Base-by-base conservation (phyloP, 2,797 vertebrate genomes). In the Potorous gilbertii region DNA sequence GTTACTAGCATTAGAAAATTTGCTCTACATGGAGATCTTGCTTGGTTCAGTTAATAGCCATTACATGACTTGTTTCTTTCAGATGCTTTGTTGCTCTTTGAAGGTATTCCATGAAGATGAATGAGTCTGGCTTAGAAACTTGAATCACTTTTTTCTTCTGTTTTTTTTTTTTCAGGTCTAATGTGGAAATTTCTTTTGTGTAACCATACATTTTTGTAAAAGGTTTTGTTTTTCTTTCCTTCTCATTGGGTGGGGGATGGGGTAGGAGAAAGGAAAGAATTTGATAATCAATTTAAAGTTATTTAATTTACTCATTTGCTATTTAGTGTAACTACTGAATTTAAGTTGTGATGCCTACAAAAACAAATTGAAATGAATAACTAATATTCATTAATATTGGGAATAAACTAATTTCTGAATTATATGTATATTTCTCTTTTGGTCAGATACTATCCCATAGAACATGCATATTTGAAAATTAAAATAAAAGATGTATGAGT, bases 261-360 rank as follows among this genome's bases (percentile, higher is more conserved):
- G 10, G 31, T 46, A 87, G 24, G 40, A 9, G 3, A 50, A 27
- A 87, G 31, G 59, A 66, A 66, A n/a, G 59, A 66, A 66, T 34
- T 66, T 66, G 34, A 66, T 90, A 92, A 54, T 54, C 55, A 81
- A 94, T 89, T 93, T 50, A 87, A 95, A 90, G 6, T 94, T 89
- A 81, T 87, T n/a, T 46, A 87, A 87, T 87, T 50, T 87, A 87
- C 40, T 28, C 40, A 50, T 50, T 87, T 87, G n/a, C 66, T 46
- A 87, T 87, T 46, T 50, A 87, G 40, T 87, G 4, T 87, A 81
- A 46, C 66, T 81, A 81, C n/a, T 24, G 66, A 81, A 81, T 81
- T 81, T 40, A 81, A 81, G n/a, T 81, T 81, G 66, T 81, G 40
- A 46, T 5, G 6, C 40, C 13, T 87, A 87, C 21, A 55, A 46